These are phyloP conservation scores for Dipodomys spectabilis DNA, from an alignment of 2,113 vertebrate genomes.

Conservation along the genomic window DNA sequence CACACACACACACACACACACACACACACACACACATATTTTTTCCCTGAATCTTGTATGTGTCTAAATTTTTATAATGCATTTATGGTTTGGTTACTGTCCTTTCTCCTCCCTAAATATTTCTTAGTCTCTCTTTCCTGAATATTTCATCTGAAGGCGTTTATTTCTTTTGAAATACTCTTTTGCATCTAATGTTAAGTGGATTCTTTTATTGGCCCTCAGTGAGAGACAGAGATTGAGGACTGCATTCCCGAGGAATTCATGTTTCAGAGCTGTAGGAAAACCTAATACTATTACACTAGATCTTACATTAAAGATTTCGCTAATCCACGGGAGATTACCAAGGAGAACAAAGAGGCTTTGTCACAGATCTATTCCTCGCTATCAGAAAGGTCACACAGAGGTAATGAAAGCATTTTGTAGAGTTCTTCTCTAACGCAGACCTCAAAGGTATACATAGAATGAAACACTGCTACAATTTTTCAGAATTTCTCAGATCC, in stretches of 20 bases:
- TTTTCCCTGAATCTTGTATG: neutral
- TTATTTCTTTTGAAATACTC: conserved; percentile 35
- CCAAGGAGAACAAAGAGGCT: conserved; percentile 14
- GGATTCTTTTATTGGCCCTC: neutral
- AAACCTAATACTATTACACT: conserved; percentile 37
- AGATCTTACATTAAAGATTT: conserved; percentile 65
- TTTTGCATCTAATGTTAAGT: conserved; percentile 9
- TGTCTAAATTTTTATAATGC: neutral
- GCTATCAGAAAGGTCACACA: conserved; percentile 23
- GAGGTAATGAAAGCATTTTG: conserved; percentile 28
- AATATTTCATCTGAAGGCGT: conserved; percentile 20
- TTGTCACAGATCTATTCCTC: neutral
- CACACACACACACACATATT: too few relatives aligned
- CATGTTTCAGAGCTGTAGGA: conserved; percentile 39
- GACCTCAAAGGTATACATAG: neutral
- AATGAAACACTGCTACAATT: neutral
- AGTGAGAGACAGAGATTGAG: conserved; percentile 2
- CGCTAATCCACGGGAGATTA: conserved; percentile 50
- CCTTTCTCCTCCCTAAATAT: neutral
- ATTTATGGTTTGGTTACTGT: conserved; percentile 14
- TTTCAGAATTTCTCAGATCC: conserved; percentile 4
- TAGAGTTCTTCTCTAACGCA: conserved; percentile 24
- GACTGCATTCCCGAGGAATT: conserved; percentile 30
- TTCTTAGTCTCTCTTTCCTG: neutral
- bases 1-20: too few relatives aligned